These are phyloP conservation scores for Solea senegalensis DNA, from an alignment of 2,113 vertebrate genomes.

Conservation along the genomic window DNA sequence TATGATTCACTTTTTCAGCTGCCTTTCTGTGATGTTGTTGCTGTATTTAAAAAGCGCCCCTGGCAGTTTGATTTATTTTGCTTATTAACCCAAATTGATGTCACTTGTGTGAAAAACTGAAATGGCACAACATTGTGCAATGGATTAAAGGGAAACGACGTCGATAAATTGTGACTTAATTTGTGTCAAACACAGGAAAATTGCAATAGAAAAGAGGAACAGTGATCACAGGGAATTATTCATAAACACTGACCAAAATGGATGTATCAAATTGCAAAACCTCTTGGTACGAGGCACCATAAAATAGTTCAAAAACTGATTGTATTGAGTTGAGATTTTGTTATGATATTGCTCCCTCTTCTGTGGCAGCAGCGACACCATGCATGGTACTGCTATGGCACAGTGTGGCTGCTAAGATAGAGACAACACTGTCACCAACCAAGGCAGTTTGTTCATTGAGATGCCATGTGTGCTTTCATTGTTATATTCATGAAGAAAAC, in stretches of 20 bases:
- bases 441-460: not conserved
- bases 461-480: not conserved
- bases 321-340: not conserved
- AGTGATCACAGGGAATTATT: not conserved
- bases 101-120: not conserved
- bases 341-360: too few species aligned
- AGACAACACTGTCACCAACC: not conserved
- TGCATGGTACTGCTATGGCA: not conserved
- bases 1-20: slow-evolving; percentile 17
- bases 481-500: not conserved
- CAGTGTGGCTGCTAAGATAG: too few species aligned
- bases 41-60: not conserved
- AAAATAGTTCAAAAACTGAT: not conserved
- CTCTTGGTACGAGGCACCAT: not conserved
- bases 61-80: not conserved
- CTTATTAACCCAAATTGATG: not conserved
- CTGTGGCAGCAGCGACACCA: too few species aligned
- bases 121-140: not conserved
- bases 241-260: not conserved
- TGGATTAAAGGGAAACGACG: slow-evolving; percentile 23
- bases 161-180: slow-evolving; percentile 20
- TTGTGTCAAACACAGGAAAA: slow-evolving; percentile 30
- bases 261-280: not conserved
- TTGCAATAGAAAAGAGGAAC: slow-evolving; percentile 34
- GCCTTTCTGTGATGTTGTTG: not conserved